phyloP scores from a whole-genome alignment of 2,888 invertebrate species.

The Archips crataeganus region DNA sequence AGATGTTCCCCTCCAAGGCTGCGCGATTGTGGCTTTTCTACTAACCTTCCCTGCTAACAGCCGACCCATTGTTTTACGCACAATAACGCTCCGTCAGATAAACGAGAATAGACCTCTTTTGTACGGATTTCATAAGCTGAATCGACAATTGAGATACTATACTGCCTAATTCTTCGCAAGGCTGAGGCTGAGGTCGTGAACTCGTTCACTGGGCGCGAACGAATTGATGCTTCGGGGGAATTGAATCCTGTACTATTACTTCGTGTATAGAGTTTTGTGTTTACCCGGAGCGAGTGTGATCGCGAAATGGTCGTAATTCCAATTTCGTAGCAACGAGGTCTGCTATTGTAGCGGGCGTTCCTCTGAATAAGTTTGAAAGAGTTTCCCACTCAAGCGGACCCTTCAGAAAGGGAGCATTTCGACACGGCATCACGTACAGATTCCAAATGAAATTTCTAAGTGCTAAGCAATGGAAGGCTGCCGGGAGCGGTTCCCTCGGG shows the following conservation, averaged over 20 bases:
- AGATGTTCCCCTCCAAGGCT: conserved; percentile 66
- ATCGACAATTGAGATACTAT: conserved; percentile 50
- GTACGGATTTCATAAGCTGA: conserved; percentile 37
- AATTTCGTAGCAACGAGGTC: conserved; percentile 72
- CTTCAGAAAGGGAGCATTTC: conserved; percentile 71
- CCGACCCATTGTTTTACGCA: conserved; percentile 63
- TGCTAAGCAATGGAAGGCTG: conserved; percentile 63
- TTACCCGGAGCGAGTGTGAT: conserved; percentile 62
- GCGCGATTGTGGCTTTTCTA: conserved; percentile 51
- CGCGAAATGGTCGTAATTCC: conserved; percentile 71
- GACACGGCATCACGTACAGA: conserved; percentile 74
- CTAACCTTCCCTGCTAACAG: conserved; percentile 56
- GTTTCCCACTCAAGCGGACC: conserved; percentile 66
- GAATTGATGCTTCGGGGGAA: conserved; percentile 55
- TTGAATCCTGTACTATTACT: conserved; percentile 60
- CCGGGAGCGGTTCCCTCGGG: conserved; percentile 57
- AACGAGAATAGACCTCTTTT: conserved; percentile 57
- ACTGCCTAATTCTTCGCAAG: conserved; percentile 58
- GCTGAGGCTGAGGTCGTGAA: conserved; percentile 57
- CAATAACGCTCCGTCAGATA: conserved; percentile 58
- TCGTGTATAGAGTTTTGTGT: conserved; percentile 63
- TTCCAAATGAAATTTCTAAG: conserved; percentile 80
- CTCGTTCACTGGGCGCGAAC: conserved; percentile 46
- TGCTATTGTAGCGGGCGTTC: conserved; percentile 63
- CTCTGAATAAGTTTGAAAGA: conserved; percentile 70